Conservation (phyloP, 2,797 vertebrate genomes). For the Bradypodion ventrale region DNA sequence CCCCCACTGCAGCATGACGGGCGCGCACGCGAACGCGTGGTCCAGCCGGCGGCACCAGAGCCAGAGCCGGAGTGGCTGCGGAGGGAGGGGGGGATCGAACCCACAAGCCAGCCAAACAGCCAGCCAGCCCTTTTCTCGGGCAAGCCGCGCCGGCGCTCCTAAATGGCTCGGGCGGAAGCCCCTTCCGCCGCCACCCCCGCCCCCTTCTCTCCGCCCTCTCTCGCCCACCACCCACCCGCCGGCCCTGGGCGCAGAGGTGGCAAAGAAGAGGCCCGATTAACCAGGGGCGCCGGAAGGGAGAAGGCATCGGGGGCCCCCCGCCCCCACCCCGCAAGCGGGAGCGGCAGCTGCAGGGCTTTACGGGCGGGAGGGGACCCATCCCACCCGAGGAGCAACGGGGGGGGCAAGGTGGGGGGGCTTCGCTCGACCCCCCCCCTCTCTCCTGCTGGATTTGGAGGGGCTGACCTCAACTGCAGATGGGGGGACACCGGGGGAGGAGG, state of each 20-base stretch:
- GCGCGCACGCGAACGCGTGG: slow-evolving; percentile 38
- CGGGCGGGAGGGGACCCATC: slow-evolving; percentile 50
- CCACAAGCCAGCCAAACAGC: not conserved
- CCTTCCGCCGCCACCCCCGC: not conserved
- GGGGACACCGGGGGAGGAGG: too few species aligned
- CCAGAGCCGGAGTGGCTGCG: not conserved
- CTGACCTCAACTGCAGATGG: too few species aligned
- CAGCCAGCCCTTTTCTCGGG: not conserved
- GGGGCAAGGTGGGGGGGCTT: not conserved
- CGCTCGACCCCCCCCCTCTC: not conserved
- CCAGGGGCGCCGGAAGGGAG: not conserved
- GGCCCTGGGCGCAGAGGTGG: too few species aligned
- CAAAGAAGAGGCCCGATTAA: too few species aligned
- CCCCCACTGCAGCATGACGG: slow-evolving; percentile 67
- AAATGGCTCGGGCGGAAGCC: not conserved
- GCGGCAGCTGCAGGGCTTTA: slow-evolving; percentile 58
- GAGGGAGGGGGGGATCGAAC: not conserved
- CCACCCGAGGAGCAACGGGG: slow-evolving; percentile 24
- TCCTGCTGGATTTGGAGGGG: not conserved
- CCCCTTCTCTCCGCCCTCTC: not conserved
- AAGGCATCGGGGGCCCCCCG: slow-evolving; percentile 43
- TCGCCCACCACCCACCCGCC: too few species aligned
- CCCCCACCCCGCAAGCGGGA: not conserved
- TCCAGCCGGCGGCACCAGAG: slow-evolving; percentile 22
- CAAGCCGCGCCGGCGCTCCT: not conserved